phyloP scores from a whole-genome alignment of 2,797 vertebrate species.

The Eremophila alpestris region DNA sequence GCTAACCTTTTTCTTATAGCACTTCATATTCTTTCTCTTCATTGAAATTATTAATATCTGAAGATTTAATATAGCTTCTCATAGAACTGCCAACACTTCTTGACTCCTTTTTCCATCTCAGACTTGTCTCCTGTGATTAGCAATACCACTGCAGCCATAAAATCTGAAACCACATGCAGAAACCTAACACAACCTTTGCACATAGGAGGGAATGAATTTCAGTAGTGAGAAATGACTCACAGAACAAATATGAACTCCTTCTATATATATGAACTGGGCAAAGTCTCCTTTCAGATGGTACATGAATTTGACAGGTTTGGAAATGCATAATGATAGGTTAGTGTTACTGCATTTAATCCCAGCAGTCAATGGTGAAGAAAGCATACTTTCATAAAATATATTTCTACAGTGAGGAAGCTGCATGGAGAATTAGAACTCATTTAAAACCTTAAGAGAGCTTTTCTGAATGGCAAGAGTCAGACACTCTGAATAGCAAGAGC shows the following conservation, averaged over 20 bases:
- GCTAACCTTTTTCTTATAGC: background rate
- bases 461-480: background rate
- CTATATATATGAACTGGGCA: background rate
- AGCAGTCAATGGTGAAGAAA: background rate
- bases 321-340: background rate
- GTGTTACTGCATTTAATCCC: background rate
- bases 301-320: background rate
- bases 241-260: slow-evolving; percentile 7
- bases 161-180: slow-evolving; percentile 26
- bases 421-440: background rate
- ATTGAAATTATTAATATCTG: slow-evolving; percentile 19
- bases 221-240: slow-evolving; percentile 22
- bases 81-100: background rate
- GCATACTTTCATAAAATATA: background rate
- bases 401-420: background rate
- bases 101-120: slow-evolving; percentile 15
- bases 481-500: background rate
- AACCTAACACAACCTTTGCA: slow-evolving; percentile 24
- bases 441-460: background rate
- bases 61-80: slow-evolving; percentile 18
- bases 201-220: slow-evolving; percentile 15
- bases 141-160: background rate
- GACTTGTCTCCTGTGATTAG: slow-evolving; percentile 7
- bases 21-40: background rate
- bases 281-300: background rate